These are phyloP conservation scores for Rutilus rutilus DNA, from an alignment of 2,113 vertebrate species.

Conservation along the genomic window DNA sequence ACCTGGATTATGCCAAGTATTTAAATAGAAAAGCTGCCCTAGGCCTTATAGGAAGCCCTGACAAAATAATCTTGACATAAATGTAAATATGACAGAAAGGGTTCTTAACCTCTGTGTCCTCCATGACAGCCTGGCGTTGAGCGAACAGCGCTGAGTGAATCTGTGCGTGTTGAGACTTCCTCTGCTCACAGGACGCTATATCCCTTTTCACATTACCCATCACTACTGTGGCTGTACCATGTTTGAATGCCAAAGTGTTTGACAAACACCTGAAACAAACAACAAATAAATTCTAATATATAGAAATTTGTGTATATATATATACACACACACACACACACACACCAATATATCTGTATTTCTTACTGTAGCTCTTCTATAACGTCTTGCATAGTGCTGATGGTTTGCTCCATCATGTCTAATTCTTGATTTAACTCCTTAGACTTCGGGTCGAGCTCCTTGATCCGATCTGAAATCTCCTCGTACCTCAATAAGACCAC, in stretches of 20 bases:
- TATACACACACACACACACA: background rate
- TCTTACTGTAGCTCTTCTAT: constrained; percentile 72
- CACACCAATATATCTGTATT: background rate
- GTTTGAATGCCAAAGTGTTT: constrained; percentile 64
- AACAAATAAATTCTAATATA: background rate
- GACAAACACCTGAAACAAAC: constrained; percentile 66
- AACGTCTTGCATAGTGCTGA: constrained; percentile 56
- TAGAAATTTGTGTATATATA: background rate
- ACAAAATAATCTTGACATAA: background rate
- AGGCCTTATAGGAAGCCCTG: background rate
- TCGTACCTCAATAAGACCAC: constrained; percentile 58
- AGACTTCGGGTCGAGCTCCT: constrained; percentile 60
- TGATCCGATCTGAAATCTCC: constrained; percentile 54
- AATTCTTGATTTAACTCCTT: constrained; percentile 58
- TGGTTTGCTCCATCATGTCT: constrained; percentile 57
- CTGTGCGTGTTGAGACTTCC: constrained; percentile 62
- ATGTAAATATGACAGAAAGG: background rate
- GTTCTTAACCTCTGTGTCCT: constrained; percentile 71
- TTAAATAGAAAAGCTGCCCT: constrained; percentile 7
- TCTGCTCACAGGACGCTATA: constrained; percentile 65
- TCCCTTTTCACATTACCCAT: constrained; percentile 73
- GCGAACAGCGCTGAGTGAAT: constrained; percentile 64
- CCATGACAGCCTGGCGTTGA: constrained; percentile 67
- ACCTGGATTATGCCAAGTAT: background rate
- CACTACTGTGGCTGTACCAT: constrained; percentile 67